A percentile compares a stretch with the other conserved stretches of the same genome.
Evolutionary conservation across 2,888 invertebrate genomes (phyloP).

Genomic region (Oscheius myriophilus): DNA sequence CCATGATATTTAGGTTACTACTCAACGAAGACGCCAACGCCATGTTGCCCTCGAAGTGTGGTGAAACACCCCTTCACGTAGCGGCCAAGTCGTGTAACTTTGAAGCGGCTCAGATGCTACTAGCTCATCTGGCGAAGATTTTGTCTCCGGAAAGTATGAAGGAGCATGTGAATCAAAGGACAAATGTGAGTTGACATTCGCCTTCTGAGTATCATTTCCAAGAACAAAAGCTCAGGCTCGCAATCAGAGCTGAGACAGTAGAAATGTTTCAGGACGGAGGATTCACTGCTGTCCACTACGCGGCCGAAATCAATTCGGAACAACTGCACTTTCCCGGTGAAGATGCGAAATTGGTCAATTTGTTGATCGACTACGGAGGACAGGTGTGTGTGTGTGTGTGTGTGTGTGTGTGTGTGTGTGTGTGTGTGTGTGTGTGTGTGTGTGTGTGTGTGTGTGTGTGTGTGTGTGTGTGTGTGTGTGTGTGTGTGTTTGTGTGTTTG

Average conservation of each 20-base stretch:
- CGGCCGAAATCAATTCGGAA: conserved; percentile 86
- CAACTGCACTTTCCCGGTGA: conserved; percentile 83
- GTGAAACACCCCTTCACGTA: conserved; percentile 94
- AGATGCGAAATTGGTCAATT: conserved; percentile 84
- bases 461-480: conserved; percentile 72
- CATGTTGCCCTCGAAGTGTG: conserved; percentile 80
- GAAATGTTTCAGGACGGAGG: conserved; percentile 78
- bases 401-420: conserved; percentile 74
- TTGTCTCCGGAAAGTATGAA: conserved; percentile 52
- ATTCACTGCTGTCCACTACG: conserved; percentile 91
- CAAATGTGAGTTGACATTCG: conserved; percentile 46
- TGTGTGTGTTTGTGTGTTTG: conserved; percentile 72
- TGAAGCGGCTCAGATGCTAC: conserved; percentile 86
- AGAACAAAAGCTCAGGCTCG: too few relatives aligned
- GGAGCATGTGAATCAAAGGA: conserved; percentile 64
- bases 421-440: conserved; percentile 74
- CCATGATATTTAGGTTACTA: conserved; percentile 78
- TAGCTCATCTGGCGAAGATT: conserved; percentile 78
- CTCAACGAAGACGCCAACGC: conserved; percentile 95
- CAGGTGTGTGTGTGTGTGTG: conserved; percentile 76
- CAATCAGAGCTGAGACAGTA: too few relatives aligned
- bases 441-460: conserved; percentile 72
- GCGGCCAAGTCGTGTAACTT: conserved; percentile 82
- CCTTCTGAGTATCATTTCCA: too few relatives aligned
- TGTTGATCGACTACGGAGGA: conserved; percentile 89